Conservation (phyloP, 2,888 invertebrate species). For the Cheiracanthium punctorium region DNA sequence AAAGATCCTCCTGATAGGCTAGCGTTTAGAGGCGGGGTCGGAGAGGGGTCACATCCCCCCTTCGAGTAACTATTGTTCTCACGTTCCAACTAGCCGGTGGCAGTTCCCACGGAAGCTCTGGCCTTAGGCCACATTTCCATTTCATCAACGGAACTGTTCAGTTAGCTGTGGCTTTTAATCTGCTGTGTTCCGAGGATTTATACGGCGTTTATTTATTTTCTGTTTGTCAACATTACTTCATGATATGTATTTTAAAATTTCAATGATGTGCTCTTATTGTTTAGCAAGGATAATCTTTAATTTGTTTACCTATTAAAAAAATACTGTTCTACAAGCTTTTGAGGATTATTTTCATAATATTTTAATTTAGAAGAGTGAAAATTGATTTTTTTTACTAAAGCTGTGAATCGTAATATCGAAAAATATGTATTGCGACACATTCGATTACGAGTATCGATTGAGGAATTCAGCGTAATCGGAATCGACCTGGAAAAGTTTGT, state of each 20-base stretch:
- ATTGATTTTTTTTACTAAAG: too few species aligned
- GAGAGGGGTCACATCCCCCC: constrained; percentile 39
- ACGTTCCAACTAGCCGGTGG: constrained; percentile 62
- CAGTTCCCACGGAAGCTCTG: constrained; percentile 64
- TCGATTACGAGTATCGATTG: too few species aligned
- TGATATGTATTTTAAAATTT: neutral
- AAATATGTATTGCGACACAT: too few species aligned
- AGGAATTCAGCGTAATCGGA: constrained; percentile 18
- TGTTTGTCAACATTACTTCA: neutral
- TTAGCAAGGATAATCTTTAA: too few species aligned
- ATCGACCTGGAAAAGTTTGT: constrained; percentile 13
- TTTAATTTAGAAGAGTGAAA: too few species aligned
- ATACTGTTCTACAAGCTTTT: too few species aligned
- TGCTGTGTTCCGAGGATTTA: constrained; percentile 32
- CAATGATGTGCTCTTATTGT: too few species aligned
- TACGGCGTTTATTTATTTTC: neutral
- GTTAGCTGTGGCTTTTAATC: constrained; percentile 51
- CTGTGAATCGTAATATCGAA: too few species aligned
- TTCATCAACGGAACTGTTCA: constrained; percentile 53
- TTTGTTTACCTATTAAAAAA: too few species aligned
- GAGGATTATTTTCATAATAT: too few species aligned
- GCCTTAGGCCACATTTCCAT: constrained; percentile 35
- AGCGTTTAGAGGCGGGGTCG: constrained; percentile 63
- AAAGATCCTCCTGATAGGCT: constrained; percentile 55
- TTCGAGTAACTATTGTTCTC: constrained; percentile 55